Conservation (phyloP, 2,113 vertebrate genomes). For the Chlorodrepanis virens region DNA sequence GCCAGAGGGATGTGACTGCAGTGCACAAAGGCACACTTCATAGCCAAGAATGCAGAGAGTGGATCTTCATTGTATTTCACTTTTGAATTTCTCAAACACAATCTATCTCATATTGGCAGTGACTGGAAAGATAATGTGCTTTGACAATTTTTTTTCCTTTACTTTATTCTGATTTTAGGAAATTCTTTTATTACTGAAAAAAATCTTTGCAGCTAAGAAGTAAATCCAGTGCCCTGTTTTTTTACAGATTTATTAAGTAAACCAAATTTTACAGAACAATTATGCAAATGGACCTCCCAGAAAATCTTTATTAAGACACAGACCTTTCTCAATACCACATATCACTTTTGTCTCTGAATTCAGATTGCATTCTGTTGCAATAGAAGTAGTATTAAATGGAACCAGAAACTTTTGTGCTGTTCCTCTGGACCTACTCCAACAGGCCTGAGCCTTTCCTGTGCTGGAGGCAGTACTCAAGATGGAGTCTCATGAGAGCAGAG, state of each 20-base stretch:
- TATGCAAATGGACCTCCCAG: background rate
- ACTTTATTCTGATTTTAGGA: background rate
- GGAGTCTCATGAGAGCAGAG: rapidly evolving
- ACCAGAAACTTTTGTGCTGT: background rate
- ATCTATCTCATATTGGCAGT: background rate
- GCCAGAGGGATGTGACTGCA: background rate
- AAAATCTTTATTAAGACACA: background rate
- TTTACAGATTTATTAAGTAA: background rate
- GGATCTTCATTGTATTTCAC: background rate
- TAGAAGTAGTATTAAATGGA: background rate
- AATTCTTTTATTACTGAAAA: background rate
- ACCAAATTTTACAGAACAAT: background rate
- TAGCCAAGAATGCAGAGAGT: background rate
- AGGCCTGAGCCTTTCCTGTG: background rate
- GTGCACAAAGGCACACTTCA: background rate
- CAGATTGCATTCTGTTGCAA: background rate
- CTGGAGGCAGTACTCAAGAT: background rate
- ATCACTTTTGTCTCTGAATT: background rate
- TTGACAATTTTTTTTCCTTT: background rate
- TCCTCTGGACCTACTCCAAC: background rate
- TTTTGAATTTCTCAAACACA: background rate
- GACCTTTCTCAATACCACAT: background rate
- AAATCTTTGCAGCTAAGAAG: background rate
- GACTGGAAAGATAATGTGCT: background rate
- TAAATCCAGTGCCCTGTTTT: background rate